phyloP scores from a whole-genome alignment of 1,140 invertebrate genomes.

The Pristionchus pacificus region DNA sequence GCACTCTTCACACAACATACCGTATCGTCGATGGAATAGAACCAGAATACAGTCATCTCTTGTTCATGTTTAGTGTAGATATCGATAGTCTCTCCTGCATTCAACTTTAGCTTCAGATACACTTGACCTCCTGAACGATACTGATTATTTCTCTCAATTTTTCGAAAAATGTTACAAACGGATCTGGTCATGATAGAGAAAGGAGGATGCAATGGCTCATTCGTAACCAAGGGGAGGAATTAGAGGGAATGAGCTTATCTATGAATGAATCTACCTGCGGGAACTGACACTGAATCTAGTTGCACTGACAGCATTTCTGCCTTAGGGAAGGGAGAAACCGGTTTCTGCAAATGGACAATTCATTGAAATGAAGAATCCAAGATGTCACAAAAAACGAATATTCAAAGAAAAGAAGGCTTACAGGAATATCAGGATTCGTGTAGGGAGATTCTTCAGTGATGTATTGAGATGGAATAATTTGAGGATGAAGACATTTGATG shows the following conservation, averaged over 20 bases:
- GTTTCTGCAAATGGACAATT: too few relatives aligned
- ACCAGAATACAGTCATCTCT: constrained; percentile 25
- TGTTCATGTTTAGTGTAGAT: constrained; percentile 29
- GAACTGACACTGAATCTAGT: constrained; percentile 21
- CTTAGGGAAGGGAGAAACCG: constrained; percentile 22
- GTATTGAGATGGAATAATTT: constrained; percentile 10
- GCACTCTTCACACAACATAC: constrained; percentile 16
- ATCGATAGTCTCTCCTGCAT: constrained; percentile 22
- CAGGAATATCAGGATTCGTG: neutral
- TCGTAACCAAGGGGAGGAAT: neutral
- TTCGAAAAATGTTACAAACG: constrained; percentile 4
- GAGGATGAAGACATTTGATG: neutral
- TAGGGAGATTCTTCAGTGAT: neutral
- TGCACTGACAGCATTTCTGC: constrained; percentile 5
- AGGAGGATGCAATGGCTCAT: too few relatives aligned
- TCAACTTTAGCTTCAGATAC: constrained; percentile 29
- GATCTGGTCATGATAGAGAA: too few relatives aligned
- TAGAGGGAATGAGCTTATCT: neutral
- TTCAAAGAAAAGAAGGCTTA: too few relatives aligned
- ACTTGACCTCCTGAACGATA: constrained; percentile 16
- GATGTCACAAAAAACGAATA: too few relatives aligned
- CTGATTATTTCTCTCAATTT: constrained; percentile 13
- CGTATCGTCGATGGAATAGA: constrained; percentile 26
- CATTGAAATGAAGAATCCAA: too few relatives aligned
- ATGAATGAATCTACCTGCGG: constrained; percentile 16